These are phyloP conservation scores for Anomalospiza imberbis DNA, from an alignment of 2,797 vertebrate genomes.

Conservation along the genomic window DNA sequence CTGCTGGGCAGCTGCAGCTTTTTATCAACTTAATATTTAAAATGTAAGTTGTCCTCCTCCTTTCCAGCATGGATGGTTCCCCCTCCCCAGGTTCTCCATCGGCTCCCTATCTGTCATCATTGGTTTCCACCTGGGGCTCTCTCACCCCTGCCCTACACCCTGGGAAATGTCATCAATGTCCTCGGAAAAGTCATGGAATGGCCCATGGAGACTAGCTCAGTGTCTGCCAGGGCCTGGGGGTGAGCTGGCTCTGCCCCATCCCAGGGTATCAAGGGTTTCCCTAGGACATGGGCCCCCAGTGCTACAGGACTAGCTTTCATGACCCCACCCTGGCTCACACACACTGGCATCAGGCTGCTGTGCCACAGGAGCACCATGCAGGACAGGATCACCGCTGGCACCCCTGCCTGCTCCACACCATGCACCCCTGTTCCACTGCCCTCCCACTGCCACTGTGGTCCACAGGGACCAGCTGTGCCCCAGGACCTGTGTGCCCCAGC, in stretches of 20 bases:
- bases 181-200: neutral
- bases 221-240: neutral
- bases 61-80: neutral
- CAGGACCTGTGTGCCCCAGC: accelerated
- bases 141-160: neutral
- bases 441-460: accelerated
- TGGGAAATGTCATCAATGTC: neutral
- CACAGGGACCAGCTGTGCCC: neutral
- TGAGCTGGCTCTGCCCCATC: neutral
- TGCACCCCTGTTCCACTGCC: neutral
- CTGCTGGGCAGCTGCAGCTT: constrained; percentile 6
- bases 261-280: neutral
- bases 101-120: neutral
- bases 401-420: neutral
- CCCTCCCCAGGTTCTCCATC: accelerated
- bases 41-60: neutral
- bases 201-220: accelerated
- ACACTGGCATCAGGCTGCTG: accelerated
- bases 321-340: neutral
- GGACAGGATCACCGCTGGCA: neutral
- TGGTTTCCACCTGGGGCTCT: neutral
- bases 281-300: accelerated
- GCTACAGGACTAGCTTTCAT: neutral
- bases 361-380: neutral
- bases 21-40: neutral